These are phyloP conservation scores for Neodiprion virginianus DNA, from an alignment of 1,140 invertebrate species.

Conservation along the genomic window DNA sequence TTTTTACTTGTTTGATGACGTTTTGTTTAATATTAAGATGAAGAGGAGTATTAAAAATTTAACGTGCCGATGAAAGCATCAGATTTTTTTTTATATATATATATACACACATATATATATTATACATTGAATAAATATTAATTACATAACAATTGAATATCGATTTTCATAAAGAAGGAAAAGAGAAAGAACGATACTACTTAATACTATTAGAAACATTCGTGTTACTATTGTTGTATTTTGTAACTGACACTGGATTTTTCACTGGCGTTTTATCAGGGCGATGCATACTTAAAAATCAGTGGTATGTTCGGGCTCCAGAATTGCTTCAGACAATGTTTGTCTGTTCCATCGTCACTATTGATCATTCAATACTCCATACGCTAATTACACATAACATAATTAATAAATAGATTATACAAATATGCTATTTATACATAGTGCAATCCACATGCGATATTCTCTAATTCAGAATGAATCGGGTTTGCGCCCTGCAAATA, in stretches of 20 bases:
- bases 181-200: conserved; percentile 21
- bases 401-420: conserved; percentile 35
- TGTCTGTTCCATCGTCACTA: conserved; percentile 24
- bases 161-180: conserved; percentile 24
- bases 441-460: conserved; percentile 38
- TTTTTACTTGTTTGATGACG: conserved; percentile 27
- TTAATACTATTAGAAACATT: conserved; percentile 33
- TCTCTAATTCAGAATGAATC: not conserved
- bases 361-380: conserved; percentile 18
- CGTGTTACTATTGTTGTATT: conserved; percentile 38
- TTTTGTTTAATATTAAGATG: conserved; percentile 19
- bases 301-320: conserved; percentile 16
- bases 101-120: conserved; percentile 19
- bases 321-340: conserved; percentile 22
- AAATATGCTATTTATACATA: conserved; percentile 44
- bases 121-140: conserved; percentile 24
- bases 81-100: conserved; percentile 16
- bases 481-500: no score
- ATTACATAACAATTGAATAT: conserved; percentile 25
- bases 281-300: conserved; percentile 37
- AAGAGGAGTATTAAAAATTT: not conserved
- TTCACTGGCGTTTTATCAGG: conserved; percentile 11
- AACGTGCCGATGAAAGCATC: conserved; percentile 1
- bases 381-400: conserved; percentile 18
- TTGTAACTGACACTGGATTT: conserved; percentile 36